Evolutionary conservation across 2,888 invertebrate species (phyloP).

Genomic region (Aleiodes testaceus): DNA sequence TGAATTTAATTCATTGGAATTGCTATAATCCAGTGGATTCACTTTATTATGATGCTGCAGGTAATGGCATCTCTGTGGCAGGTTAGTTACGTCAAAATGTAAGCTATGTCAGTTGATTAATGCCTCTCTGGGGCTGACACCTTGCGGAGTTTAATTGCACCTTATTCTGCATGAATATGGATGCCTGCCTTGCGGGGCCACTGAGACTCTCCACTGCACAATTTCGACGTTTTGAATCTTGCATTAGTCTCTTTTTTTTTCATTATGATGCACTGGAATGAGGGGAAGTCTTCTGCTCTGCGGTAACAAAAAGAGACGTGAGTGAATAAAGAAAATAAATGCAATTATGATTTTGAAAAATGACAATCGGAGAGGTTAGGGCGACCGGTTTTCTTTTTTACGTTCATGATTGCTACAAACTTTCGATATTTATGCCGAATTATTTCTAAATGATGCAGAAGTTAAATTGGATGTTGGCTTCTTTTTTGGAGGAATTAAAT

Average conservation of each 20-base stretch:
- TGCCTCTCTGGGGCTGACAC: conserved; percentile 70
- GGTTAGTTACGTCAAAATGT: conserved; percentile 68
- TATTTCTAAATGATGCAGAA: conserved; percentile 10
- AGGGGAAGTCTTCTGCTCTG: not conserved
- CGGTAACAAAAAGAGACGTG: not conserved
- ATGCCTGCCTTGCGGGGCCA: conserved; percentile 68
- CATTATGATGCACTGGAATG: conserved; percentile 32
- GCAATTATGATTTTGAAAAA: conserved; percentile 72
- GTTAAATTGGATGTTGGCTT: conserved; percentile 20
- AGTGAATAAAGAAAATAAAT: conserved; percentile 57
- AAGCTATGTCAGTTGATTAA: conserved; percentile 71
- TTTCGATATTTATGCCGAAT: conserved; percentile 16
- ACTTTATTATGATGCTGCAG: conserved; percentile 65
- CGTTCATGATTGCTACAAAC: not conserved
- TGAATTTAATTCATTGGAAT: conserved; percentile 49
- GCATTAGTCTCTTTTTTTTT: conserved; percentile 20
- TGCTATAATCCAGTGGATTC: conserved; percentile 63
- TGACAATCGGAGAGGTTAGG: conserved; percentile 54
- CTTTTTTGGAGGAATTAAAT: not conserved
- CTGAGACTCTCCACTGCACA: conserved; percentile 41
- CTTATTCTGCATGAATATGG: conserved; percentile 73
- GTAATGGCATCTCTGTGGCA: conserved; percentile 66
- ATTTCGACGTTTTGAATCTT: conserved; percentile 23
- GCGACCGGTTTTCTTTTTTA: conserved; percentile 59
- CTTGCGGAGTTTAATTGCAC: conserved; percentile 72